Percentiles rank a stretch among this genome's conserved stretches.
phyloP scores from a whole-genome alignment of 1,140 invertebrate species.

The Potamilus streckersoni region DNA sequence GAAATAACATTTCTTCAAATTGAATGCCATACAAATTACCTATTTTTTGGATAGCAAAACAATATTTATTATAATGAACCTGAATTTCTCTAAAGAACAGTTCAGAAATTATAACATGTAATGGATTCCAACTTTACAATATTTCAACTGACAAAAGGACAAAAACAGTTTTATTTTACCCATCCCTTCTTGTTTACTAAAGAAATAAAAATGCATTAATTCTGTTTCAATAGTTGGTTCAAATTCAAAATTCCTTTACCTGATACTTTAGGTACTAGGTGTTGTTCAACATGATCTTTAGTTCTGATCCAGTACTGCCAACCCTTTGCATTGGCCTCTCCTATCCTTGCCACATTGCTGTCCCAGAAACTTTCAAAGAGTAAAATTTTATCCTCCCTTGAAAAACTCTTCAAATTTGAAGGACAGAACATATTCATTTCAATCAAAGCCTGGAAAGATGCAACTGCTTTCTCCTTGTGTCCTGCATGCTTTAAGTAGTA shows the following conservation, averaged over 20 bases:
- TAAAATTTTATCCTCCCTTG: slow-evolving; percentile 48
- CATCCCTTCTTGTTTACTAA: too few relatives aligned
- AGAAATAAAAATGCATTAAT: too few relatives aligned
- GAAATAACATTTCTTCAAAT: too few relatives aligned
- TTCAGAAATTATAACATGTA: too few relatives aligned
- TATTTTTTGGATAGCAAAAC: too few relatives aligned
- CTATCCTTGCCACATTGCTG: slow-evolving; percentile 67
- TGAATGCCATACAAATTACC: too few relatives aligned
- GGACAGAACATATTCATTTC: slow-evolving; percentile 70
- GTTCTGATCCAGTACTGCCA: slow-evolving; percentile 61
- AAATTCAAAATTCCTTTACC: neutral
- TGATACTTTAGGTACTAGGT: neutral
- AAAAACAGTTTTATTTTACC: too few relatives aligned
- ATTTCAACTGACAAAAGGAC: too few relatives aligned
- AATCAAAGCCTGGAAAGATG: slow-evolving; percentile 68
- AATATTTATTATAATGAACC: too few relatives aligned
- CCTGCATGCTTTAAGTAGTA: slow-evolving; percentile 66
- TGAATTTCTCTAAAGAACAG: too few relatives aligned
- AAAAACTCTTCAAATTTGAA: slow-evolving; percentile 26
- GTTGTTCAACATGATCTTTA: neutral
- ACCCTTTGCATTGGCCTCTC: slow-evolving; percentile 65
- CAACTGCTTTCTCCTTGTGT: slow-evolving; percentile 69
- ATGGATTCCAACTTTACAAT: too few relatives aligned
- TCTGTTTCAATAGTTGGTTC: too few relatives aligned
- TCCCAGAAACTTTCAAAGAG: slow-evolving; percentile 72